phyloP scores from a whole-genome alignment of 2,797 vertebrate genomes.

The Malurus leucopterus region DNA sequence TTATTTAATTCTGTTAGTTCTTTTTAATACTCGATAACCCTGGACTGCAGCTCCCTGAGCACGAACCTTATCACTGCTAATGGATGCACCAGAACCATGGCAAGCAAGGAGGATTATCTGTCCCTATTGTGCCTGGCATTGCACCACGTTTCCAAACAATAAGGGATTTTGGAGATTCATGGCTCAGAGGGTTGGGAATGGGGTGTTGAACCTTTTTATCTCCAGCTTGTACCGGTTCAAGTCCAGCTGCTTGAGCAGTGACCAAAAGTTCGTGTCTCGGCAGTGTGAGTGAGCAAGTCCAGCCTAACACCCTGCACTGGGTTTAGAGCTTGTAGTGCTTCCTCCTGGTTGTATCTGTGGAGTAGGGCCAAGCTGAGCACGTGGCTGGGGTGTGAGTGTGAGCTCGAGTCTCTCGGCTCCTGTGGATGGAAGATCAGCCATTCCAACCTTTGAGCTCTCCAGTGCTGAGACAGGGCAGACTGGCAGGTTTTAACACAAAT shows the following conservation, averaged over 20 bases:
- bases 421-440: not conserved
- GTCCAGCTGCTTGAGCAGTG: not conserved
- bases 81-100: not conserved
- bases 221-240: not conserved
- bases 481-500: not conserved
- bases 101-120: not conserved
- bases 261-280: not conserved
- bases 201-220: not conserved
- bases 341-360: not conserved
- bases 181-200: not conserved
- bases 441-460: not conserved
- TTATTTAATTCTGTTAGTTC: not conserved
- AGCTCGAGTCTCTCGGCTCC: not conserved
- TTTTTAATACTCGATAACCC: not conserved
- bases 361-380: not conserved
- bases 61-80: not conserved
- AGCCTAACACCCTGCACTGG: not conserved
- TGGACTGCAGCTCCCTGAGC: not conserved
- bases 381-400: accelerated
- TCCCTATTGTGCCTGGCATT: not conserved
- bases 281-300: not conserved
- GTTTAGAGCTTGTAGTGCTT: not conserved
- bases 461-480: not conserved
- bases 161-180: not conserved
- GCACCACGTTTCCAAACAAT: not conserved